Conservation (phyloP, 2,888 invertebrate genomes). For the Ophion ellenae region DNA sequence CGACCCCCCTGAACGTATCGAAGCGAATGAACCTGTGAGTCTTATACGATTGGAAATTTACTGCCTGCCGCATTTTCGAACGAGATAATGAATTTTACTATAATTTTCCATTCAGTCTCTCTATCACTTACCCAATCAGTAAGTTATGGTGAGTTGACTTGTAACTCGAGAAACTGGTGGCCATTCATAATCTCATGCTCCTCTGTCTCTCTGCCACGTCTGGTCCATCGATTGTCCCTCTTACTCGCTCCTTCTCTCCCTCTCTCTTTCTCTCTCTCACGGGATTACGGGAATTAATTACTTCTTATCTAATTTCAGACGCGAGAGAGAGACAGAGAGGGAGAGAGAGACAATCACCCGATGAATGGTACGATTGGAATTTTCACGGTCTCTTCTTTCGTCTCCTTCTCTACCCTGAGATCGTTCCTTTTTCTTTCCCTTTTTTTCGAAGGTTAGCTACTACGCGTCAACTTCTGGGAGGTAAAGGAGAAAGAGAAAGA, state of each 20-base stretch:
- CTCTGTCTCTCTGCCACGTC: neutral
- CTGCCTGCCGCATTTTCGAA: too few relatives aligned
- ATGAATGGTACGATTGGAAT: constrained; percentile 64
- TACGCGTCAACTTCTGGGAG: constrained; percentile 62
- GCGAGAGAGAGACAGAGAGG: too few relatives aligned
- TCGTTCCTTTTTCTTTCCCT: constrained; percentile 25
- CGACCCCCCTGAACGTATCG: too few relatives aligned
- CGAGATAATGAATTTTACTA: too few relatives aligned
- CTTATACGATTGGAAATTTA: too few relatives aligned
- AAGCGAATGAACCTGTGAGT: too few relatives aligned
- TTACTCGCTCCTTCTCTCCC: too few relatives aligned
- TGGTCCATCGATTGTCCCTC: neutral
- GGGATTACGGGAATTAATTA: neutral
- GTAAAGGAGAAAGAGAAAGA: constrained; percentile 52
- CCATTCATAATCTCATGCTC: neutral
- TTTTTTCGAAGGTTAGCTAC: constrained; percentile 41
- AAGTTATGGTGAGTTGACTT: neutral
- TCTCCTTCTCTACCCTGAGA: constrained; percentile 35
- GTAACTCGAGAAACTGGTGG: neutral
- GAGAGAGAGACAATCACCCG: constrained; percentile 12
- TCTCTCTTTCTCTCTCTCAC: too few relatives aligned
- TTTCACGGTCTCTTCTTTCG: constrained; percentile 55
- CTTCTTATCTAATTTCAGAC: neutral
- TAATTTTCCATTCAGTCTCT: too few relatives aligned
- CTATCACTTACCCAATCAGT: too few relatives aligned